Evolutionary conservation across 2,797 vertebrate genomes (phyloP).

Genomic region (Acipenser transmontanus): DNA sequence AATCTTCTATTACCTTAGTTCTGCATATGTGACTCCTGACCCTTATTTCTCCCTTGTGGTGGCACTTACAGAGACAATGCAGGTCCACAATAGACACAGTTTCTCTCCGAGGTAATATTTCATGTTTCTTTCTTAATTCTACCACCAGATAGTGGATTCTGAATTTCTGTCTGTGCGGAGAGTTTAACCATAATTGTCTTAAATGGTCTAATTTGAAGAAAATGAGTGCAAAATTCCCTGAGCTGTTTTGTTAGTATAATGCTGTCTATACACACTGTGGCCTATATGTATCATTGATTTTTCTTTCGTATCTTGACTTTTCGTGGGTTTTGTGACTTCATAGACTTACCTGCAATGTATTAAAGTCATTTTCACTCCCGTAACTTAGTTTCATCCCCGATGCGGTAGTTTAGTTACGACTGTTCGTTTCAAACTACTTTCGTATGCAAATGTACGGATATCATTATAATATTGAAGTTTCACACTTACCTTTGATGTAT

Average conservation of each 20-base stretch:
- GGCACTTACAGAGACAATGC: slow-evolving; percentile 42
- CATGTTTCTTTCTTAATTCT: slow-evolving; percentile 33
- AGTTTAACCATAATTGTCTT: slow-evolving; percentile 46
- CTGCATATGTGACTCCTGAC: slow-evolving; percentile 48
- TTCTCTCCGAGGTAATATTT: slow-evolving; percentile 43
- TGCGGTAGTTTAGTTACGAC: no score
- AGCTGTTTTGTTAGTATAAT: slow-evolving; percentile 41
- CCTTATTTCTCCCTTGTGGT: slow-evolving; percentile 49
- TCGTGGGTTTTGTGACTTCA: no score
- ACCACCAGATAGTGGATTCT: slow-evolving; percentile 35
- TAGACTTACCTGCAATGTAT: no score
- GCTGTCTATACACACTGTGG: slow-evolving; percentile 32
- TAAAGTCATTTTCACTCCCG: no score
- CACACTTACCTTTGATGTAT: no score
- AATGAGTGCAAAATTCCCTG: slow-evolving; percentile 38
- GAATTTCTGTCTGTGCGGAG: slow-evolving; percentile 31
- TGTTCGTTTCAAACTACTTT: no score
- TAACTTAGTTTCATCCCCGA: no score
- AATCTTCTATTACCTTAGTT: slow-evolving; percentile 62
- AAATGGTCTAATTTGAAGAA: slow-evolving; percentile 45
- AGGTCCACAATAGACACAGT: slow-evolving; percentile 38
- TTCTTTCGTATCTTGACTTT: no score
- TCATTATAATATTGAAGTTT: no score
- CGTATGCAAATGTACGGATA: no score
- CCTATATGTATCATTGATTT: no score